These are phyloP conservation scores for Cephalotes varians DNA, from an alignment of 2,888 invertebrate genomes.

Conservation along the genomic window DNA sequence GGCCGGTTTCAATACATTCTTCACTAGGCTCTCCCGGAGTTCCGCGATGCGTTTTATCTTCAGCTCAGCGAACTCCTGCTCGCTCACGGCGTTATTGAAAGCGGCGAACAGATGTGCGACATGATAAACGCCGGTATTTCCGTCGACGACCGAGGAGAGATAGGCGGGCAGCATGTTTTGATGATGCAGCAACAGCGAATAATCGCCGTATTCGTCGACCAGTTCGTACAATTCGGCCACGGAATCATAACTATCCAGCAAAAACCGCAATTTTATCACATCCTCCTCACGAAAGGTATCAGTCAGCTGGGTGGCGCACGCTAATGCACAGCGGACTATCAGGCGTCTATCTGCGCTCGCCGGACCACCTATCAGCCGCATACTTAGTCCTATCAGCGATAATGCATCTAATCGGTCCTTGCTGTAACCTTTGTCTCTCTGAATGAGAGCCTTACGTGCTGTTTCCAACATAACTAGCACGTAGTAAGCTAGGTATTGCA, in stretches of 20 bases:
- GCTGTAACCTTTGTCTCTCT: constrained; percentile 81
- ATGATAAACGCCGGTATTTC: constrained; percentile 79
- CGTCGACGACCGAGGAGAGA: constrained; percentile 77
- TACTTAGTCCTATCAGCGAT: constrained; percentile 80
- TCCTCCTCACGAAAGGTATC: constrained; percentile 83
- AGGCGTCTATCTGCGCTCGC: constrained; percentile 89
- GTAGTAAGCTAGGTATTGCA: constrained; percentile 93
- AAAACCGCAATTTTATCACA: constrained; percentile 88
- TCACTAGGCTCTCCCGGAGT: constrained; percentile 86
- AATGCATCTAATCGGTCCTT: constrained; percentile 81
- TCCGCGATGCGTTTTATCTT: constrained; percentile 70
- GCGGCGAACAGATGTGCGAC: constrained; percentile 81
- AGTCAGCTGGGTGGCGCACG: constrained; percentile 87
- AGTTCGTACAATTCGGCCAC: constrained; percentile 79
- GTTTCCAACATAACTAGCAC: constrained; percentile 89
- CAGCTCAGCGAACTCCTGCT: constrained; percentile 74
- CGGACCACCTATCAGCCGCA: constrained; percentile 84
- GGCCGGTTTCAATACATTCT: constrained; percentile 89
- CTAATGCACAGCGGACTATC: constrained; percentile 90
- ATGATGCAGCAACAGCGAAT: constrained; percentile 82
- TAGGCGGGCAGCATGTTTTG: constrained; percentile 84
- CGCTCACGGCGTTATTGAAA: constrained; percentile 78
- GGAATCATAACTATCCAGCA: constrained; percentile 82
- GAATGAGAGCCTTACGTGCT: constrained; percentile 87
- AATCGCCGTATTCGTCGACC: constrained; percentile 79